Evolutionary conservation across 23 tunicate species (phyloP).

Genomic region (Trididemnum clinides): DNA sequence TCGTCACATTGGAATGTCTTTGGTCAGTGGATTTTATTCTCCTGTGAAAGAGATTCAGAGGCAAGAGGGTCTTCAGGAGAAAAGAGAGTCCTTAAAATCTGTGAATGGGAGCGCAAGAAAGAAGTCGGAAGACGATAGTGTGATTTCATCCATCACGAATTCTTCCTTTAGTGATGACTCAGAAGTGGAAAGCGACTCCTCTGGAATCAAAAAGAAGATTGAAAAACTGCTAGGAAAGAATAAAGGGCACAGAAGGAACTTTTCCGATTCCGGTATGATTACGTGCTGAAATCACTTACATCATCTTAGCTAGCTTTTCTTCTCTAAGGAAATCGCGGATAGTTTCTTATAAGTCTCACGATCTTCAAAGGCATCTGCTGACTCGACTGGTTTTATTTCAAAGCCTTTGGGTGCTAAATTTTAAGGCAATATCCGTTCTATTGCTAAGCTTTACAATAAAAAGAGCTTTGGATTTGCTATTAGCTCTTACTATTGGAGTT

Average conservation of each 20-base stretch:
- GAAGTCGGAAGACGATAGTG: not conserved
- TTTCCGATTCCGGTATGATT: constrained; percentile 24
- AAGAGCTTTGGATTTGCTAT: too few relatives aligned
- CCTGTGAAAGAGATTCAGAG: constrained; percentile 20
- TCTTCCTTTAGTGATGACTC: not conserved
- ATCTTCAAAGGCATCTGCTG: too few relatives aligned
- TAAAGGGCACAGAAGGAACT: constrained; percentile 25
- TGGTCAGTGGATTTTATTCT: constrained; percentile 34
- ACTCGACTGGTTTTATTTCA: too few relatives aligned
- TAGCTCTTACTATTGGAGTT: too few relatives aligned
- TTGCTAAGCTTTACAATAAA: too few relatives aligned
- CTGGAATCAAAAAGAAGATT: not conserved
- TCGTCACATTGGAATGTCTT: constrained; percentile 44
- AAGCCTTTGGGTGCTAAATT: too few relatives aligned
- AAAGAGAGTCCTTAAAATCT: not conserved
- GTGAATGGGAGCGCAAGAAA: not conserved
- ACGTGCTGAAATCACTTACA: too few relatives aligned
- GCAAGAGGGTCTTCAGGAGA: not conserved
- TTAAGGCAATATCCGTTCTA: too few relatives aligned
- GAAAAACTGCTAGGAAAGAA: not conserved
- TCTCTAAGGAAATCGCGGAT: too few relatives aligned
- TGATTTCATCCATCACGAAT: not conserved
- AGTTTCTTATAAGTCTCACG: too few relatives aligned
- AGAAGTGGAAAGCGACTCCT: not conserved
- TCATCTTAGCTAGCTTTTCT: too few relatives aligned